Evolutionary conservation across 2,113 vertebrate species (phyloP), one percentile per base, ranked within the genome.

Genomic region (Lepidothrix coronata): DNA sequence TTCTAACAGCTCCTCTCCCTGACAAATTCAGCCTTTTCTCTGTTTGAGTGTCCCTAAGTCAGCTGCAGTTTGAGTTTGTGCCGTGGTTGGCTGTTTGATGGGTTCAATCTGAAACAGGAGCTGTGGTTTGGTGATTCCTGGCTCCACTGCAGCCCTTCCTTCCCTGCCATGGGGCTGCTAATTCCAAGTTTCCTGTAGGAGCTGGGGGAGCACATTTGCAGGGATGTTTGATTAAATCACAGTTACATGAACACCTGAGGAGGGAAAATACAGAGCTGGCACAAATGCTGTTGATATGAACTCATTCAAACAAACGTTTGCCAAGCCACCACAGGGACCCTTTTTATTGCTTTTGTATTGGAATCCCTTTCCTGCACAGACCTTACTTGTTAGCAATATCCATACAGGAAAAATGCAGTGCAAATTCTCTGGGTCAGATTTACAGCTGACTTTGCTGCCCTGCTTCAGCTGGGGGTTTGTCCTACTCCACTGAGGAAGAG

Each of bases 11-110:
- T 77, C 33, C 28, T 55, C 49, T 30, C 14, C 51, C 62, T 85
- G 80, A 9, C 33, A 61, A 74, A 39, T 4, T 12, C 27, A 44
- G 24, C 22, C 3, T n/a, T 46, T 30, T 6, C 58, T 24, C 46
- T 9, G 11, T 4, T 0, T 0, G 11, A 9, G 31, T 4, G 43
- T 63, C 76, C 52, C 76, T 3, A 15, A 4, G 55, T 22, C 11
- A 8, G 55, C 62, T 30, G 46, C 20, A 57, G 9, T 22, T 27
- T 11, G 51, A 12, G 28, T 46, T 74, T 49, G 2, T 0, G 0
- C 58, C 22, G 1, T 6, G 49, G 51, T 5, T 31, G 63, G 51
- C 18, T 1, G 0, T 35, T n/a, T 30, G 72, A 33, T 19, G 82
- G 62, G 51, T 21, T 44, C 54, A 9, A 24, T 12, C n/a, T 52